Evolutionary conservation across 2,113 vertebrate species (phyloP), one percentile per base, ranked within the genome.

Genomic region (Egretta garzetta): DNA sequence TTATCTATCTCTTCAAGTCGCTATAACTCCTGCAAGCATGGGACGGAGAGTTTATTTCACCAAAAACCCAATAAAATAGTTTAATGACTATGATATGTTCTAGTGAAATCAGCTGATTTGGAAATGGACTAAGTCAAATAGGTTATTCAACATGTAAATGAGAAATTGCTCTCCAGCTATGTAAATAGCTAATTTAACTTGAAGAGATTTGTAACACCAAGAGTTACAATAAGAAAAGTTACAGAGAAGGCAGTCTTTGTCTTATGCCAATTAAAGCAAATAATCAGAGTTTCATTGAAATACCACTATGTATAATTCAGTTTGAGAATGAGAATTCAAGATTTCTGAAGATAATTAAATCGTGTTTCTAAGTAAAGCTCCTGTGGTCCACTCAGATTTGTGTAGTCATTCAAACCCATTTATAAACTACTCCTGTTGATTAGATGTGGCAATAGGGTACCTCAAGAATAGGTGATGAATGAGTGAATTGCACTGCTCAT

Each of bases 161-260:
- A 89, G 73, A 93, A 89, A 80, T 58, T 76, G 6, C n/a, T 86
- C 18, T 92, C 66, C 50, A 77, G 50, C 35, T 77, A 56, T 70
- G 49, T 80, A 95, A 87, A 72, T 59, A 86, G 32, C 35, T 86
- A 89, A 75, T 89, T 88, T 90, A 93, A 72, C 93, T 80, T 70
- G 43, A 85, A 87, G 89, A 90, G 22, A 72, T 85, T 89, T 91
- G 58, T 68, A 87, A 73, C 50, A 73, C 32, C 32, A 32, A n/a
- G 72, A 84, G 30, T 71, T 93, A 59, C 47, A 53, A 21, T 53
- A 37, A 70, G 16, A 76, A 86, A 84, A 90, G 58, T 60, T 92
- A 58, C 35, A 81, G 60, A 72, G 64, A 72, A 87, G 19, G 41
- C 22, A 66, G 39, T 50, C 37, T 74, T 93, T 72, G 33, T 72